Conservation (phyloP, 2,113 vertebrate genomes). For the Pollimyrus isidori region DNA sequence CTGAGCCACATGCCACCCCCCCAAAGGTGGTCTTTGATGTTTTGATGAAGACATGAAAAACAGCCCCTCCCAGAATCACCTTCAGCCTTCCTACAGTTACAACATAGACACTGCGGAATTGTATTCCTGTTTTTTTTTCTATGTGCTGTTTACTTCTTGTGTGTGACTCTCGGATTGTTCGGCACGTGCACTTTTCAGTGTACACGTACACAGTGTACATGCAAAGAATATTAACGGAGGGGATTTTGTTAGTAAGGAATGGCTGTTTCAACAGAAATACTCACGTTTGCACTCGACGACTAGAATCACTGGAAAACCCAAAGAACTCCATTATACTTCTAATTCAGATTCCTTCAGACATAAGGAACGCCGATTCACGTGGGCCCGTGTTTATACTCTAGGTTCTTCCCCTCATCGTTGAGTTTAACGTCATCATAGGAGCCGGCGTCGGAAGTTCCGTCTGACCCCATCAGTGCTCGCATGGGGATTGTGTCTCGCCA, state of each 20-base stretch:
- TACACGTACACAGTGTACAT: neutral
- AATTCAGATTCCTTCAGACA: conserved; percentile 27
- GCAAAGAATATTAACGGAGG: neutral
- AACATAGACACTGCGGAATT: neutral
- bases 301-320: neutral
- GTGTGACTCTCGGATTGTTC: neutral
- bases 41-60: too few species aligned
- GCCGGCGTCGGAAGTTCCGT: conserved; percentile 25
- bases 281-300: neutral
- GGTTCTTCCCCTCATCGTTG: conserved; percentile 24
- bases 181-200: neutral
- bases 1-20: too few species aligned
- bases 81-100: neutral
- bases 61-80: neutral
- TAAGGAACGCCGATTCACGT: neutral
- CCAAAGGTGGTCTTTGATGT: neutral
- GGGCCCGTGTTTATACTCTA: neutral
- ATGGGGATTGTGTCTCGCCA: conserved; percentile 41
- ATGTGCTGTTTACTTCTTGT: neutral
- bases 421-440: conserved; percentile 36
- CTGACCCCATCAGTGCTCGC: conserved; percentile 48
- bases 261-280: neutral
- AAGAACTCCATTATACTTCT: conserved; percentile 23
- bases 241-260: neutral
- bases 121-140: neutral